Evolutionary conservation across 2,113 vertebrate species (phyloP), one percentile per base, ranked within the genome.

Genomic region (Zosterops hypoxanthus): DNA sequence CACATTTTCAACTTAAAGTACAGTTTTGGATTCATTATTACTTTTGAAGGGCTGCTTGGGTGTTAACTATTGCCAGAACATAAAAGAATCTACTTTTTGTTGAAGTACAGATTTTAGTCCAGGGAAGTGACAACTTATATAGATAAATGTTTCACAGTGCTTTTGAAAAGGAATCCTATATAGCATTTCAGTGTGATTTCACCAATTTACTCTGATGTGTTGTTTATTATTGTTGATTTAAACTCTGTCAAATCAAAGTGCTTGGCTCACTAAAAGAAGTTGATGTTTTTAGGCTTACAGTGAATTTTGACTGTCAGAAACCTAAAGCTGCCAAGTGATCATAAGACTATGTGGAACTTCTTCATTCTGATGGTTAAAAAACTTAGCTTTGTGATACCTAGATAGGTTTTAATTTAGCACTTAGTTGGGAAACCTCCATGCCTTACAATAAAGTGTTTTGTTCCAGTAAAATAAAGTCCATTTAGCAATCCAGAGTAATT

Each of bases 181-280:
- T 33, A 63, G 42, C 34, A 70, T 86, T 88, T 94, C 60, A 83
- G 5, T 77, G 25, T 55, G 52, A 59, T 83, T 94, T 92, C 86
- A 55, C 55, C 64, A 83, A 2, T 83, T 93, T 70, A 66, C 29
- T 86, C 47, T 69, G 63, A 65, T 90, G 64, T 59, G 47, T 73
- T 81, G 46, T 80, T 90, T 86, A n/a, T 70, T 82, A 60, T 69
- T 92, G 87, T 44, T 71, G 90, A 86, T 93, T 79, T 86, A 73
- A 86, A 92, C 59, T 69, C 66, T 83, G 59, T 83, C 71, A 83
- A 92, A 86, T 90, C 75, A 81, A 82, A 96, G 70, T 46, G 36
- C 36, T 85, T 55, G n/a, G 55, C 71, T 93, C 0, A 6, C 55
- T 83, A 82, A 84, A 86, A 87, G 14, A 21, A 47, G 31, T 56